Evolutionary conservation across 2,888 invertebrate genomes (phyloP).

Genomic region (Rhingia rostrata): DNA sequence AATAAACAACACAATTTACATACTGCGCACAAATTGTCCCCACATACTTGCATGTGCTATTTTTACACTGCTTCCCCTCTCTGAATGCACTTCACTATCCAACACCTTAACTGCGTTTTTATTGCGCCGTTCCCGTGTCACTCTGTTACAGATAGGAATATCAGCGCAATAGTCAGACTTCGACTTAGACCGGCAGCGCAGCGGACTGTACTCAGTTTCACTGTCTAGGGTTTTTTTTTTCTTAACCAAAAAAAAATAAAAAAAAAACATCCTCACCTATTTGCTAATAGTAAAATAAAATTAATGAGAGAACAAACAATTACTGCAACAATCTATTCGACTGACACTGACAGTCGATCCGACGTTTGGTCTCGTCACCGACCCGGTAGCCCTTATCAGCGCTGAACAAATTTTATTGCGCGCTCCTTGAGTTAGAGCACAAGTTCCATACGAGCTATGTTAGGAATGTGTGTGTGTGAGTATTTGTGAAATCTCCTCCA

Average conservation of each 20-base stretch:
- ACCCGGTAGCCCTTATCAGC: constrained; percentile 19
- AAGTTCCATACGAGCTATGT: background rate
- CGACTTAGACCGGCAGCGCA: background rate
- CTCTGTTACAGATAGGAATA: background rate
- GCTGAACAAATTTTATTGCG: constrained; percentile 15
- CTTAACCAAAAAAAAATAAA: background rate
- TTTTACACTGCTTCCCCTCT: background rate
- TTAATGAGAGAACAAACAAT: constrained; percentile 1
- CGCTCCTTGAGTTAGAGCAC: background rate
- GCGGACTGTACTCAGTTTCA: background rate
- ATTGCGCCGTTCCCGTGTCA: constrained; percentile 13
- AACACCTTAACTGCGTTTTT: constrained; percentile 28
- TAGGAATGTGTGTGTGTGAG: background rate
- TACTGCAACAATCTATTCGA: constrained; percentile 9
- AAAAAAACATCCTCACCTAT: background rate
- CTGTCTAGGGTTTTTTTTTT: background rate
- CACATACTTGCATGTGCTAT: background rate
- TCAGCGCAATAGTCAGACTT: background rate
- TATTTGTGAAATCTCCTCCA: background rate
- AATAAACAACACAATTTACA: constrained; percentile 5
- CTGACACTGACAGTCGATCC: no score
- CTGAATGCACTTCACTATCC: background rate
- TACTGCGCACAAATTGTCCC: constrained; percentile 19
- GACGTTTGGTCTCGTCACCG: background rate
- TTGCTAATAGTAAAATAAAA: constrained; percentile 6